Base-by-base conservation (phyloP, 2,888 invertebrate genomes). In the Cataglyphis cursor region DNA sequence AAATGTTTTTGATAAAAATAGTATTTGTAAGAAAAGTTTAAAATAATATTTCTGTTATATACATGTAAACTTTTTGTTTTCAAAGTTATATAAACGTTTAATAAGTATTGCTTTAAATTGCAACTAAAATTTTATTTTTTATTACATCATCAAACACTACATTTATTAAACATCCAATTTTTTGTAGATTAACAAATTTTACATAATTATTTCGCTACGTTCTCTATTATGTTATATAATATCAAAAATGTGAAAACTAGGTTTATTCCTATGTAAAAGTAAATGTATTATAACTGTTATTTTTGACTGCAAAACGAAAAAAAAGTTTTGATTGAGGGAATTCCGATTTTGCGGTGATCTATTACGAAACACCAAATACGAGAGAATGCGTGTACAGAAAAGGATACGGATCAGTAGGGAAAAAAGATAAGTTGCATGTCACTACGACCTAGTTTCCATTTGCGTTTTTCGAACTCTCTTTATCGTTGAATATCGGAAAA, bases 341-440 rank as follows among this genome's bases (percentile, higher is more conserved):
- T 75, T 61, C n/a, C 54, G 81, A 44, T 70, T 81, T 48, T 61
- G 74, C 66, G 48, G 31, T 24, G 59, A 85, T 82, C 59, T 57
- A 81, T 87, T 85, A 72, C 75, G 54, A 65, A 31, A 38, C 48
- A 59, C 57, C 62, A 75, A 82, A 86, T 83, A 76, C n/a, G 81
- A 48, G 12, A 74, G 57, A 78, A 65, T 38, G 48, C 15, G 15
- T 68, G n/a, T 35, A 68, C 41, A 48, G 41, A 70, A 59, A 78
- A 75, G 28, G 31, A 68, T 28, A 31, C 28, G n/a, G 24, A 8
- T 65, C 51, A 4, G 3, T 12, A 10, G 6, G 21, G 15, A 54
- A 21, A 66, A 68, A 68, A 48, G 68, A 31, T 44, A 44, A 78
- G 59, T 59, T 70, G 57, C 70, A 21, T 78, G 57, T 59, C 4